Evolutionary conservation across 2,113 vertebrate species (phyloP).

Genomic region (Eulacestoma nigropectus): DNA sequence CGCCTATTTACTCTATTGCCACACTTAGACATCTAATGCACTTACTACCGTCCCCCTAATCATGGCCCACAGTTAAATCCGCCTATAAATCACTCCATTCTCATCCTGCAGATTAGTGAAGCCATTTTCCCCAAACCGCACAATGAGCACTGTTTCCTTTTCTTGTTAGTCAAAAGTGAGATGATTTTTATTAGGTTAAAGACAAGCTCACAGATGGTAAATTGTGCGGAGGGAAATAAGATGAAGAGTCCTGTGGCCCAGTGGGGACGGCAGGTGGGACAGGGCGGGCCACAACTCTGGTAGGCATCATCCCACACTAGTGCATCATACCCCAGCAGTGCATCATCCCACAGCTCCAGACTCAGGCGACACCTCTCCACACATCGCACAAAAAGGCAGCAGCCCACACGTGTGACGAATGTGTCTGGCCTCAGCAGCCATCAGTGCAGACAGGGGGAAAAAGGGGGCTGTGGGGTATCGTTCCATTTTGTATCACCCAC

Average conservation of each 20-base stretch:
- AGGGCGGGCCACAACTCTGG: not conserved
- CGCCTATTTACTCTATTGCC: slow-evolving; percentile 98
- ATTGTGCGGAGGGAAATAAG: slow-evolving; percentile 82
- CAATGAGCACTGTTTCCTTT: slow-evolving; percentile 93
- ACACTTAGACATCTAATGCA: slow-evolving; percentile 90
- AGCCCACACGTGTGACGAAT: not conserved
- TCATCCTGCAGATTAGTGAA: slow-evolving; percentile 92
- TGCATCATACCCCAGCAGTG: not conserved
- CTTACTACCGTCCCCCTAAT: slow-evolving; percentile 91
- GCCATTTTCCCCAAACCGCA: slow-evolving; percentile 92
- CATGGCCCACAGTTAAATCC: slow-evolving; percentile 91
- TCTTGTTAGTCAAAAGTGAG: slow-evolving; percentile 89
- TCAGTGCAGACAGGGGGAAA: fast-evolving
- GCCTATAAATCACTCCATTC: slow-evolving; percentile 92
- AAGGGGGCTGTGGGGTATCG: fast-evolving
- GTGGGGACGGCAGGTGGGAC: slow-evolving; percentile 34
- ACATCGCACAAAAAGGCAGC: not conserved
- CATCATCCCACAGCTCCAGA: not conserved
- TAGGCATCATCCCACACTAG: not conserved
- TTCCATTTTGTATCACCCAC: not conserved
- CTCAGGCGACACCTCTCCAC: fast-evolving
- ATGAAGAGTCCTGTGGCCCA: slow-evolving; percentile 67
- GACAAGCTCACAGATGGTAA: slow-evolving; percentile 90
- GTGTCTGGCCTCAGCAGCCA: not conserved
- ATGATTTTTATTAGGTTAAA: slow-evolving; percentile 88